Evolutionary conservation across 2,888 invertebrate genomes (phyloP).

Genomic region (Sinhomidia bicolor): DNA sequence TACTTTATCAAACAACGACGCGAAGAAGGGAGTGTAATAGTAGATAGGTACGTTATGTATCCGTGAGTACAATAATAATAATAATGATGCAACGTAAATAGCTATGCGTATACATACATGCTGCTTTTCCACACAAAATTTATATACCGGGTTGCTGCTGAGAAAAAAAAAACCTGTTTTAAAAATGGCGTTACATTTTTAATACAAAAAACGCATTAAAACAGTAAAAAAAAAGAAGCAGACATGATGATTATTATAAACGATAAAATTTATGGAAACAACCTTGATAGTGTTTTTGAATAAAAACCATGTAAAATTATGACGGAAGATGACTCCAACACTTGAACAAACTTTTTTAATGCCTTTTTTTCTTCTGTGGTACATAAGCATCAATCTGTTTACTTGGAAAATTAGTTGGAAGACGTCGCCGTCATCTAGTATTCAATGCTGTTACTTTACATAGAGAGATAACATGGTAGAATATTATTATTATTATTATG

Average conservation of each 20-base stretch:
- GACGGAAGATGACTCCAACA: neutral
- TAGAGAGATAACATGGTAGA: too few relatives aligned
- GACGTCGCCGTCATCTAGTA: neutral
- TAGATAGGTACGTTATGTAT: too few relatives aligned
- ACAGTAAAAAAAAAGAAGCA: constrained; percentile 4
- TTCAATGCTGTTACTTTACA: too few relatives aligned
- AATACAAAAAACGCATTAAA: neutral
- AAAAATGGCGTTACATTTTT: neutral
- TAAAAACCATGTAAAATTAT: constrained; percentile 34
- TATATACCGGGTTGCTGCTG: too few relatives aligned
- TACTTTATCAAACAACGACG: too few relatives aligned
- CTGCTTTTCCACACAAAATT: too few relatives aligned
- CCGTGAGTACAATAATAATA: too few relatives aligned
- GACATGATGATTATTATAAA: too few relatives aligned
- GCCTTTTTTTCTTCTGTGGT: too few relatives aligned
- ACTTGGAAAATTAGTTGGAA: neutral
- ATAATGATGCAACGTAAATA: too few relatives aligned
- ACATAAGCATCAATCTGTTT: neutral
- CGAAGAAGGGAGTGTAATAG: neutral
- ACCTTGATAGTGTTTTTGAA: constrained; percentile 39
- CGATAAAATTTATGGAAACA: constrained; percentile 9
- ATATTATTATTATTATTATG: neutral
- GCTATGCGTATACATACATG: too few relatives aligned
- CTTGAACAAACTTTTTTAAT: too few relatives aligned
- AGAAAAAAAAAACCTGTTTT: constrained; percentile 25